Conservation (phyloP, 1,140 invertebrate genomes). For the Drosophila fuyamai region DNA sequence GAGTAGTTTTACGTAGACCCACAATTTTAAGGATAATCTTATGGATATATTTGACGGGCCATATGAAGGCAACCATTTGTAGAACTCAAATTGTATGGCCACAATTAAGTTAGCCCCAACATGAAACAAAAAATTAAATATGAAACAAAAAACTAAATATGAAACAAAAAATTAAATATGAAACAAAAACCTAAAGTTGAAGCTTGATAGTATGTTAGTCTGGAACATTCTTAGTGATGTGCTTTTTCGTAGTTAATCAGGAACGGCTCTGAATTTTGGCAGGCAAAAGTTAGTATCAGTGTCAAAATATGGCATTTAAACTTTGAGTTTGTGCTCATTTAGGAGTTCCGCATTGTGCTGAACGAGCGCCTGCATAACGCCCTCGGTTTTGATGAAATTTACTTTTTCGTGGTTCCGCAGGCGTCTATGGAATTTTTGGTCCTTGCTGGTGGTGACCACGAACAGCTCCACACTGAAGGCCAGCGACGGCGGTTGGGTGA, state of each 20-base stretch:
- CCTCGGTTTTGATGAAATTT: conserved; percentile 51
- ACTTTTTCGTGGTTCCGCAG: conserved; percentile 24
- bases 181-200: conserved; percentile 1
- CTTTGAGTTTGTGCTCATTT: conserved; percentile 8
- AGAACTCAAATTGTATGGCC: background rate
- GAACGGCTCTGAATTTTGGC: background rate
- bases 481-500: conserved; percentile 10
- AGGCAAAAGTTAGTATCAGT: conserved; percentile 2
- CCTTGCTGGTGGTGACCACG: conserved; percentile 32
- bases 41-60: conserved; percentile 28
- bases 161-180: conserved; percentile 1
- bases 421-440: background rate
- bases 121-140: conserved; percentile 3
- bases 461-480: conserved; percentile 5
- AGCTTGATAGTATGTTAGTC: background rate
- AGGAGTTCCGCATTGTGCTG: conserved; percentile 36
- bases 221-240: background rate
- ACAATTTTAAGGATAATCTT: background rate
- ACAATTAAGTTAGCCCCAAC: background rate
- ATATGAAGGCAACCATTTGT: background rate
- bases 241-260: background rate
- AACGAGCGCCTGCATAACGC: conserved; percentile 59
- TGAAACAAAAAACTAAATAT: conserved; percentile 1
- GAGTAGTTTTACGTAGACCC: conserved; percentile 34
- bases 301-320: background rate